phyloP scores from a whole-genome alignment of 2,797 vertebrate species.

The Chromobotia macracanthus region DNA sequence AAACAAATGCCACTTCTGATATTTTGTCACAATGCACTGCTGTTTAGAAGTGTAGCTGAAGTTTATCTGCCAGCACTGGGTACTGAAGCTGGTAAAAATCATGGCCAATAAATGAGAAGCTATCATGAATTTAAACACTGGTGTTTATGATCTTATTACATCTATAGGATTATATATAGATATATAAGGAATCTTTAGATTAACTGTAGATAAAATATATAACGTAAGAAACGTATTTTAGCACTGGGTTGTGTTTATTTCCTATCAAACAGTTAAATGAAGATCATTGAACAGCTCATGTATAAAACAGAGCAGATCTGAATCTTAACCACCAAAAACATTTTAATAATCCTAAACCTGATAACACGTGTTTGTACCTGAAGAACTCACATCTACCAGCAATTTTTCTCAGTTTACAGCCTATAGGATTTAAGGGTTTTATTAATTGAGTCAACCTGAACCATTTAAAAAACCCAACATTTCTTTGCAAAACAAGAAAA shows the following conservation, averaged over 20 bases:
- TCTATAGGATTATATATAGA: no score
- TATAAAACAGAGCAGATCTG: constrained; percentile 42
- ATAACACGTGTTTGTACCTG: constrained; percentile 66
- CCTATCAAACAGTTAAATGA: constrained; percentile 69
- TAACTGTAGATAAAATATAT: no score
- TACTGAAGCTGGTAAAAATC: no score
- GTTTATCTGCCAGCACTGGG: no score
- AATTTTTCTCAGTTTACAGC: constrained; percentile 58
- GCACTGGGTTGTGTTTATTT: constrained; percentile 72
- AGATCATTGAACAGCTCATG: constrained; percentile 65
- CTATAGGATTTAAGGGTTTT: constrained; percentile 52
- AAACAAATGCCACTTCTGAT: no score
- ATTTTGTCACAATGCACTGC: no score
- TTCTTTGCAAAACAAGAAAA: constrained; percentile 59
- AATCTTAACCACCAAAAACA: constrained; percentile 48
- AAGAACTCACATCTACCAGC: constrained; percentile 57
- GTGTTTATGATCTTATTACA: no score
- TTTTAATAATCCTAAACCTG: constrained; percentile 40
- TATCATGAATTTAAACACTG: no score
- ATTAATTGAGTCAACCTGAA: constrained; percentile 59
- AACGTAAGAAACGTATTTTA: constrained; percentile 5
- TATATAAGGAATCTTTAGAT: no score
- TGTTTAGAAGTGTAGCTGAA: no score
- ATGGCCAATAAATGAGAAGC: no score
- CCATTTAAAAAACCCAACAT: constrained; percentile 35